Base-by-base conservation (phyloP, 2,888 invertebrate genomes). In the Leucophenga montana region DNA sequence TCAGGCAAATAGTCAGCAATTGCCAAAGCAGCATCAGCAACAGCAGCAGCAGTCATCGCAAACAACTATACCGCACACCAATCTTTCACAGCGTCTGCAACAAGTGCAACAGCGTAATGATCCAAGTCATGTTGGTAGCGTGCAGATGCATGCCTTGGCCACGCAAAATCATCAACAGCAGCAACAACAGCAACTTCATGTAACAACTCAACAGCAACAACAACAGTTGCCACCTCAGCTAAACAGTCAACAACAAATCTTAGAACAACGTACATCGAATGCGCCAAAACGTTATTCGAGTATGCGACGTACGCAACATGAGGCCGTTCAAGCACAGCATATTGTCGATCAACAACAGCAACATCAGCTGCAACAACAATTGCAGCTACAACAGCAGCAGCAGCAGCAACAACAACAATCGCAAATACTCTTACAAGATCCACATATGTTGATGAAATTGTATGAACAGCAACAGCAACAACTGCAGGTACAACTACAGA, bases 211-310 rank as follows among this genome's bases (percentile, higher is more conserved):
- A 69, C 50, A 18, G 50, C 80, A 73, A 33, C 78, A 82, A 20
- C 78, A 77, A 13, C 77, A 75, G 0, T 46, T 57, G 14, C 72
- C 70, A 4, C 73, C 72, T 9, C 73, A 75, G 67, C 70, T 68
- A 22, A 62, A 62, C n/a, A 62, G 44, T 62, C 75, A 72, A n/a
- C 77, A 66, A 53, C 74, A 77, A 61, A 66, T 66, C 20, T 62
- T 70, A 89, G 88, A 68, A 57, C 66, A 56, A 46, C 66, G 65
- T 20, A 53, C 22, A 83, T 78, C 48, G 83, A 88, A 88, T 22
- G 89, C 91, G 74, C 91, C 93, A 9, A 93, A 93, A 80, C 90
- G 93, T 27, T 94, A 94, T 85, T 94, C 93, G 3, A 92, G 92
- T 70, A 90, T 93, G 78, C 89, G 93, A 33, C 85, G 87, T 22